These are phyloP conservation scores for Aporophyla lueneburgensis DNA, from an alignment of 2,888 invertebrate genomes.

Conservation along the genomic window DNA sequence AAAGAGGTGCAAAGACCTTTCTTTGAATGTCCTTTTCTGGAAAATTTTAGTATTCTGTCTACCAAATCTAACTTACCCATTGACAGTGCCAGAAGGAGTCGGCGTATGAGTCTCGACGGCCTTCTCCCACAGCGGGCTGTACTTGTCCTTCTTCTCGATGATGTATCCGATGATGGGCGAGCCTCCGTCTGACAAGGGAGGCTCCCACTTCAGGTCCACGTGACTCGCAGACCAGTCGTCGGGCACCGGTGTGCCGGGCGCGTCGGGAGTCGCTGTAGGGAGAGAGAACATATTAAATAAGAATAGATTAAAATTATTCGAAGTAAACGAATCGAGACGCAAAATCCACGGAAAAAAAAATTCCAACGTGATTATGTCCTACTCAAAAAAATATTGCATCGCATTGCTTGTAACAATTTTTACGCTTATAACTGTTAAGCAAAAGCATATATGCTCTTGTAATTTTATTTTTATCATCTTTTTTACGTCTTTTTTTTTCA, in stretches of 20 bases:
- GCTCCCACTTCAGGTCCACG: conserved; percentile 97
- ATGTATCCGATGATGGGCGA: conserved; percentile 98
- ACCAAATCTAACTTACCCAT: conserved; percentile 89
- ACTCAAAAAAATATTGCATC: no score
- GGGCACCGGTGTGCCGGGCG: conserved; percentile 97
- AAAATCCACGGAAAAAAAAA: no score
- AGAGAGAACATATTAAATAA: background rate
- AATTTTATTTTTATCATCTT: no score
- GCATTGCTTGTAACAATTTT: no score
- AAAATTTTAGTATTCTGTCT: background rate
- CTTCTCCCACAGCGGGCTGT: conserved; percentile 98
- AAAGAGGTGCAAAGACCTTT: background rate
- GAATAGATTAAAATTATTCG: no score
- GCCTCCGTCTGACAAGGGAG: conserved; percentile 97
- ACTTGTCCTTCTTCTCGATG: conserved; percentile 97
- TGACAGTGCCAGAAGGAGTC: conserved; percentile 94
- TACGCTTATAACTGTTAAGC: no score
- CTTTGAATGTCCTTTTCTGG: background rate
- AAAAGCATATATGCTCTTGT: no score
- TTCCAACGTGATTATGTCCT: no score
- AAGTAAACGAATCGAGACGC: no score
- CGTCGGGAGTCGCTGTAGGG: conserved; percentile 94
- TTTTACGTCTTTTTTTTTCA: no score
- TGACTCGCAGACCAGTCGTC: conserved; percentile 98
- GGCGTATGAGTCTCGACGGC: conserved; percentile 95